These are phyloP conservation scores for Limnephilus rhombicus DNA, from an alignment of 2,888 invertebrate species.

Conservation along the genomic window DNA sequence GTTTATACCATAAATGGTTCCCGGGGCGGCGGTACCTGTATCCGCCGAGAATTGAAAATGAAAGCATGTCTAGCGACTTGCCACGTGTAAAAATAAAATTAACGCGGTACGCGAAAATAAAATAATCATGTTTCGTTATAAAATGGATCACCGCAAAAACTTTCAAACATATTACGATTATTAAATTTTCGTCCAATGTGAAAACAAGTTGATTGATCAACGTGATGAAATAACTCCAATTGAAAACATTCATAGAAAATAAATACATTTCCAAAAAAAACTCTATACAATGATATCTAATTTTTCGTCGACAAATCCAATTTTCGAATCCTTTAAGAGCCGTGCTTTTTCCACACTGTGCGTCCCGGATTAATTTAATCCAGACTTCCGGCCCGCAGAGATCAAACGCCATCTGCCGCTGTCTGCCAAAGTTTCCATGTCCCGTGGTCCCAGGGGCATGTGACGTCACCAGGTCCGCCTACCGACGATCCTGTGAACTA, in stretches of 20 bases:
- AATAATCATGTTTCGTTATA: too few species aligned
- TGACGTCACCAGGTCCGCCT: constrained; percentile 2
- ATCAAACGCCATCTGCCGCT: constrained; percentile 20
- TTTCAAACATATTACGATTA: too few species aligned
- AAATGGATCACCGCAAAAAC: too few species aligned
- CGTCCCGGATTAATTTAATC: constrained; percentile 9
- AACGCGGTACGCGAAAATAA: too few species aligned
- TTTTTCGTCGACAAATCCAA: background rate
- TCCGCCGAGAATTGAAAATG: too few species aligned
- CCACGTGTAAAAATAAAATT: too few species aligned
- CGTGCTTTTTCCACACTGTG: background rate
- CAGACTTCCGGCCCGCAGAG: constrained; percentile 29
- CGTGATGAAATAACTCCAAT: too few species aligned
- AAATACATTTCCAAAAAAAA: background rate
- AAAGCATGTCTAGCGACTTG: too few species aligned
- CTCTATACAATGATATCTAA: background rate
- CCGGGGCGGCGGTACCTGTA: too few species aligned
- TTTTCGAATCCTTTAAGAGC: background rate
- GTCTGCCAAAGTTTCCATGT: constrained; percentile 15
- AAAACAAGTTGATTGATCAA: too few species aligned
- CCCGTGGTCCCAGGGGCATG: background rate
- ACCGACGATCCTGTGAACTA: background rate
- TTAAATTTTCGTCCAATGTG: too few species aligned
- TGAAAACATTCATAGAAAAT: background rate
- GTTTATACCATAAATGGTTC: too few species aligned